Evolutionary conservation across 2,888 invertebrate genomes (phyloP).

Genomic region (Eueremaeus valkanovi): DNA sequence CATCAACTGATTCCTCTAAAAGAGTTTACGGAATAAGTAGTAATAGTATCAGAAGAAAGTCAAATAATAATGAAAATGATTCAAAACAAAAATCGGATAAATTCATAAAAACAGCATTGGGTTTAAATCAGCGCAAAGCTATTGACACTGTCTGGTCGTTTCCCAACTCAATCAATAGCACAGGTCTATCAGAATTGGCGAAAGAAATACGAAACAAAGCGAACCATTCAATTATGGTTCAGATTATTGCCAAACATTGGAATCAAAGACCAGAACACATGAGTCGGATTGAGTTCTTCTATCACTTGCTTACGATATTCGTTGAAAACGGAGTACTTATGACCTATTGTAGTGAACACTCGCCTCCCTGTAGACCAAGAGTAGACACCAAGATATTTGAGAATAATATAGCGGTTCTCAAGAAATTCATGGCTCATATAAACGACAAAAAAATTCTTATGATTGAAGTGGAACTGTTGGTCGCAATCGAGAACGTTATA

Average conservation of each 20-base stretch:
- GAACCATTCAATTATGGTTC: not conserved
- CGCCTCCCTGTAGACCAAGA: conserved; percentile 28
- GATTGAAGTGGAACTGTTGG: conserved; percentile 37
- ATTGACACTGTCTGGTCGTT: no score
- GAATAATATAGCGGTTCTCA: not conserved
- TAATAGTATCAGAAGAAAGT: no score
- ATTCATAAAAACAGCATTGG: no score
- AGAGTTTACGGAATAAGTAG: no score
- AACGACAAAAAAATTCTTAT: conserved; percentile 10
- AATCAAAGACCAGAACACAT: not conserved
- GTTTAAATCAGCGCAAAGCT: no score
- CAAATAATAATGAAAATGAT: no score
- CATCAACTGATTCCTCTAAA: no score
- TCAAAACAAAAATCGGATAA: no score
- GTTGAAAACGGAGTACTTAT: conserved; percentile 13
- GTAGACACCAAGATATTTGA: conserved; percentile 1
- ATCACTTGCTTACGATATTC: conserved; percentile 29
- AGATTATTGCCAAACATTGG: conserved; percentile 17
- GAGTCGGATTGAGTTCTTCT: conserved; percentile 31
- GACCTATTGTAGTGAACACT: conserved; percentile 8
- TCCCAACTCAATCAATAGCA: no score
- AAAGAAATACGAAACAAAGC: not conserved
- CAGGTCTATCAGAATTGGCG: not conserved
- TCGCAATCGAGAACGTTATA: conserved; percentile 22
- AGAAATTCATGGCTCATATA: not conserved